These are phyloP conservation scores for Anastrepha ludens DNA, from an alignment of 1,140 invertebrate genomes.

Conservation along the genomic window DNA sequence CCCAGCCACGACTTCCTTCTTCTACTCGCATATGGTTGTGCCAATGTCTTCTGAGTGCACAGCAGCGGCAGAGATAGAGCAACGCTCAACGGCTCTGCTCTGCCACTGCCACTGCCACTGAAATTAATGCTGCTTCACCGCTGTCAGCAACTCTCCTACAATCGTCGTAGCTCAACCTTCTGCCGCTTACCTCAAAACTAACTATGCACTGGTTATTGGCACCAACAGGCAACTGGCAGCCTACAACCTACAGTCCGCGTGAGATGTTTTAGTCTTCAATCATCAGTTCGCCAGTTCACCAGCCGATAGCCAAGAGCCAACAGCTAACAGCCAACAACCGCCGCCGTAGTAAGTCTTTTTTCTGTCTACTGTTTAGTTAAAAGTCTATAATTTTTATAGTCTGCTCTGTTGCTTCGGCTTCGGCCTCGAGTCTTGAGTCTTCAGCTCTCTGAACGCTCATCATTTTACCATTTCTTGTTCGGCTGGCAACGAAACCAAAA, in stretches of 20 bases:
- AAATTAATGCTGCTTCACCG: no score
- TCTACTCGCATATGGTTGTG: not conserved
- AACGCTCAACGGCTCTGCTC: not conserved
- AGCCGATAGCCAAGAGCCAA: not conserved
- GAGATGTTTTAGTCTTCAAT: conserved; percentile 28
- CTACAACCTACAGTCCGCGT: conserved; percentile 23
- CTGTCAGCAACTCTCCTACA: not conserved
- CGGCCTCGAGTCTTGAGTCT: conserved; percentile 61
- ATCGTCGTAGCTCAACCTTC: not conserved
- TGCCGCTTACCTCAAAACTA: not conserved
- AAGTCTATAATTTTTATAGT: not conserved
- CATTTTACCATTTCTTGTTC: conserved; percentile 74
- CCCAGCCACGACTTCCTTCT: not conserved
- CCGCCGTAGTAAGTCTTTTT: conserved; percentile 22
- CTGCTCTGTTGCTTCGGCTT: not conserved
- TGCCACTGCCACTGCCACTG: no score
- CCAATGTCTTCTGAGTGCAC: not conserved
- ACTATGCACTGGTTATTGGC: conserved; percentile 40
- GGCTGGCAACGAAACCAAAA: conserved; percentile 74
- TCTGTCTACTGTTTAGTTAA: not conserved
- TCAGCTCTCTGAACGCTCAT: conserved; percentile 71
- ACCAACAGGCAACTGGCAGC: conserved; percentile 8
- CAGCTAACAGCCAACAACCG: not conserved
- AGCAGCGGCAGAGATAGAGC: not conserved
- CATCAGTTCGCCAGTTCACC: conserved; percentile 34